Base-by-base conservation (phyloP, 2,797 vertebrate species). In the Anguilla anguilla region DNA sequence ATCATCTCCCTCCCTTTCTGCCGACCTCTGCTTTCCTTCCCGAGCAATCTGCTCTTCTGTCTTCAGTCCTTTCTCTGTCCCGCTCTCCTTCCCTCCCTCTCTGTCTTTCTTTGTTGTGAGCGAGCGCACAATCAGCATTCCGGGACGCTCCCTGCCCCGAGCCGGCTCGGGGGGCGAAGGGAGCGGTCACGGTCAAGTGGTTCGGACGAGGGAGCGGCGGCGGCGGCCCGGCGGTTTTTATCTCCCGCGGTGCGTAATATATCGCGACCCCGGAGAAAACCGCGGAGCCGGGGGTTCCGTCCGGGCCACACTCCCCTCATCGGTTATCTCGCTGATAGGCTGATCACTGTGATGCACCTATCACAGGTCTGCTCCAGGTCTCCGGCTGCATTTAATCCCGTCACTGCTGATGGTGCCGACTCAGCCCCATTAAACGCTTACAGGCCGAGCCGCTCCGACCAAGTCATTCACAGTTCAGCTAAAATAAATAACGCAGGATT, bases 331-430 rank as follows among this genome's bases (percentile, higher is more conserved):
- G 7, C 35, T 2, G 74, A 79, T 46, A 39, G 6, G 15, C 39
- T 2, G 43, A 19, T 43, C 5, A 7, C 74, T 35, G 35, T 15
- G 31, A 17, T 19, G 35, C 35, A 43, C 74, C 17, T 0, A 77
- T 0, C 35, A 6, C 72, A 35, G 19, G 28, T 13, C 35, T 43
- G 74, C 35, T 35, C 74, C 4, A 39, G 1, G 17, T 39, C 4
- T 81, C 19, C 5, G 43, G 31, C 74, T 25, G 6, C 74, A 10
- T 28, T 35, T 28, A 43, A 43, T 79, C 74, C 35, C 17, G 79
- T 77, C 83, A 77, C 86, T 82, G 84, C 85, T 77, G 53, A 88
- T 46, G 39, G 19, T 10, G 15, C 49, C 74, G 19, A 88, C 53
- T 86, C 10, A 13, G 77, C 85, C 67, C 83, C 19, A 67, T 88